Conservation (phyloP, 2,888 invertebrate species). For the Chironomus tentans region DNA sequence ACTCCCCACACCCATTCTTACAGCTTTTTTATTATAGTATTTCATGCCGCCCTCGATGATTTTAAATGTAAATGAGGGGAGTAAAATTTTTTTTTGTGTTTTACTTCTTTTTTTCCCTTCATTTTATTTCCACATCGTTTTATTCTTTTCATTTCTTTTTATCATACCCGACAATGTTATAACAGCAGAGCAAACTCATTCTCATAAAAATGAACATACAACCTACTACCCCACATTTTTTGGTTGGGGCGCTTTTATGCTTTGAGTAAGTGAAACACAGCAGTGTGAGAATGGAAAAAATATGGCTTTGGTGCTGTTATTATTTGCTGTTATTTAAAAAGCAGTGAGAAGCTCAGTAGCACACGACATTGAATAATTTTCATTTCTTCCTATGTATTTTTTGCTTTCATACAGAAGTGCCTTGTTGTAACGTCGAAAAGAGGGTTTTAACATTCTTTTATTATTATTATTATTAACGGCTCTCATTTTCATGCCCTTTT, state of each 20-base stretch:
- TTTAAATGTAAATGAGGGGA: slow-evolving; percentile 24
- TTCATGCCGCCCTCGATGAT: slow-evolving; percentile 14
- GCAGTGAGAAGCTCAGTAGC: neutral
- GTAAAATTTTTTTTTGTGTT: slow-evolving; percentile 1
- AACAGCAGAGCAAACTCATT: neutral
- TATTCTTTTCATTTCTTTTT: neutral
- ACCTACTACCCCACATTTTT: too few species aligned
- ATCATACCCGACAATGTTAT: neutral
- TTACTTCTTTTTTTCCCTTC: neutral
- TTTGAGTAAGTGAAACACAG: neutral
- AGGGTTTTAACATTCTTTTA: neutral
- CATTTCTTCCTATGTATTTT: neutral
- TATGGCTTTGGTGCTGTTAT: slow-evolving; percentile 22
- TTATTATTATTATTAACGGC: slow-evolving; percentile 25
- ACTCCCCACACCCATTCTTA: neutral
- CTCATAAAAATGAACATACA: neutral
- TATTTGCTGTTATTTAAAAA: slow-evolving; percentile 8
- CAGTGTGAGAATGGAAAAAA: slow-evolving; percentile 5
- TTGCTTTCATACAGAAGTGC: neutral
- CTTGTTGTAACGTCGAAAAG: neutral
- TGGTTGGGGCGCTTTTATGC: neutral
- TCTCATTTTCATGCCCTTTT: slow-evolving; percentile 3
- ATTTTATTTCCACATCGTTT: slow-evolving; percentile 21
- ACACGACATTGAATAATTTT: slow-evolving; percentile 8
- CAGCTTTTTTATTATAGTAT: too few species aligned